Percentiles rank a stretch among this genome's conserved stretches.
Evolutionary conservation across 2,888 invertebrate genomes (phyloP).

Genomic region (Cerastis leucographa): DNA sequence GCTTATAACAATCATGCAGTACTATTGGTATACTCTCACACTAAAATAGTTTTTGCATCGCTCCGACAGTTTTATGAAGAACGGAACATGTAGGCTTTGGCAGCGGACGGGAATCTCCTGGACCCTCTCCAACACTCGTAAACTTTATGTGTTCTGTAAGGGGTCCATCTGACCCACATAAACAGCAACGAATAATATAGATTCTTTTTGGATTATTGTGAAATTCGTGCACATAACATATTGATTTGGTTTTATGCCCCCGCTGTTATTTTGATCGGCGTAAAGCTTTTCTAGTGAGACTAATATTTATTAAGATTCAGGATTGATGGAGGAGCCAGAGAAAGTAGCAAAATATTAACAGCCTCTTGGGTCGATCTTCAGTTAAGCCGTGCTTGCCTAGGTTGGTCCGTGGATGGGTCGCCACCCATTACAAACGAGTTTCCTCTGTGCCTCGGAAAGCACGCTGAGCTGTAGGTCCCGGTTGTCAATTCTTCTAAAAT

Average conservation of each 20-base stretch:
- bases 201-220: background rate
- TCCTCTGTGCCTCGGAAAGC: no score
- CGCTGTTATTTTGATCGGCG: background rate
- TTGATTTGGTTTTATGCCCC: background rate
- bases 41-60: slow-evolving; percentile 16
- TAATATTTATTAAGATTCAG: background rate
- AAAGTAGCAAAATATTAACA: no score
- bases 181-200: slow-evolving; percentile 13
- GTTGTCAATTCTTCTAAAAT: no score
- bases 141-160: slow-evolving; percentile 67
- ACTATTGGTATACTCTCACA: background rate
- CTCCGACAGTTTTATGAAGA: slow-evolving; percentile 32
- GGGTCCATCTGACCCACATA: slow-evolving; percentile 46
- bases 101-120: slow-evolving; percentile 52
- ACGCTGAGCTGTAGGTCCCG: no score
- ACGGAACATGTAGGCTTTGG: slow-evolving; percentile 20
- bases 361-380: no score
- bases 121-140: slow-evolving; percentile 74
- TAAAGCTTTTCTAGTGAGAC: background rate
- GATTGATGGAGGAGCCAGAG: no score
- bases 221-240: background rate
- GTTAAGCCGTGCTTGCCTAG: no score
- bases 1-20: background rate
- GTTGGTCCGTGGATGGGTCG: no score
- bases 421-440: no score